Evolutionary conservation across 2,888 invertebrate species (phyloP).

Genomic region (Pedicia rivosa): DNA sequence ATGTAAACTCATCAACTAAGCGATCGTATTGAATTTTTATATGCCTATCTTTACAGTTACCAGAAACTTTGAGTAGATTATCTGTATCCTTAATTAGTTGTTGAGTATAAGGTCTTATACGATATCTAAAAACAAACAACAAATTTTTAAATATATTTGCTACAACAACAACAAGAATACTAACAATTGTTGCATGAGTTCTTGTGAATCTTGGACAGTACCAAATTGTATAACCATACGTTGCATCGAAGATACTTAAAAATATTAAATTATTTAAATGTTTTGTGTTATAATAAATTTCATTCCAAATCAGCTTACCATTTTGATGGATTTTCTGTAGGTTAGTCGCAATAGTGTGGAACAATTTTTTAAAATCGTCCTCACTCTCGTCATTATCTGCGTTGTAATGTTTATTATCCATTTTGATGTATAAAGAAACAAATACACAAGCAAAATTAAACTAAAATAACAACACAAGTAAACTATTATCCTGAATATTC

Average conservation of each 20-base stretch:
- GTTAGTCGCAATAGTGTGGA: slow-evolving; percentile 72
- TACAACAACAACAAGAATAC: slow-evolving; percentile 10
- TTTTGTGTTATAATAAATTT: slow-evolving; percentile 4
- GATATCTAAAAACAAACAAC: slow-evolving; percentile 73
- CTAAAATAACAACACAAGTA: too few species aligned
- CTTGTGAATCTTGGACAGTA: slow-evolving; percentile 78
- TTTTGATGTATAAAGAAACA: too few species aligned
- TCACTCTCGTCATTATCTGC: slow-evolving; percentile 29
- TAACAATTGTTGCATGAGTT: slow-evolving; percentile 78
- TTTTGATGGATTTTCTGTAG: slow-evolving; percentile 94
- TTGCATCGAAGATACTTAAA: slow-evolving; percentile 80
- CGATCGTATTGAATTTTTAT: slow-evolving; percentile 78
- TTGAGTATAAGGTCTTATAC: slow-evolving; percentile 90
- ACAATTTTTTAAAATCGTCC: slow-evolving; percentile 60
- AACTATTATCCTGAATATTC: too few species aligned
- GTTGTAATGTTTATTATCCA: slow-evolving; percentile 6
- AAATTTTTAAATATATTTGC: too few species aligned
- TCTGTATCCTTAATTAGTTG: slow-evolving; percentile 88
- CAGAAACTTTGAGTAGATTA: slow-evolving; percentile 67
- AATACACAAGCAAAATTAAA: too few species aligned
- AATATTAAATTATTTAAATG: slow-evolving; percentile 8
- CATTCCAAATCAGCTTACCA: slow-evolving; percentile 55
- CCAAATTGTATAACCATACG: slow-evolving; percentile 89
- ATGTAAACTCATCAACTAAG: slow-evolving; percentile 81
- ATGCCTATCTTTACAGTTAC: slow-evolving; percentile 57